phyloP scores from a whole-genome alignment of 1,140 invertebrate species.

The Sogatella furcifera region DNA sequence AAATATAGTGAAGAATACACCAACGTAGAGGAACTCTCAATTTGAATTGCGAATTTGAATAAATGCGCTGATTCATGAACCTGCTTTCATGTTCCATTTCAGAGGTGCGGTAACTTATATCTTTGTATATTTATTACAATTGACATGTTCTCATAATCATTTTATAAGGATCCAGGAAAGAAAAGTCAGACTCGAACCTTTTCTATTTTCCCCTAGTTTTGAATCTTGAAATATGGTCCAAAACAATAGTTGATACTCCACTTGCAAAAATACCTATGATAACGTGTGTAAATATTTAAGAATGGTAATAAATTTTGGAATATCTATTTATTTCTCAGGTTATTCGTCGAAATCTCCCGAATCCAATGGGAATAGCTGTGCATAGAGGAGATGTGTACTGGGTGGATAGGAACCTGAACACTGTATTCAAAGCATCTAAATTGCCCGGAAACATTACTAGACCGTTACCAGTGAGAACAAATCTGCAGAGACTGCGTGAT shows the following conservation, averaged over 20 bases:
- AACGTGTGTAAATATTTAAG: background rate
- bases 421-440: conserved; percentile 79
- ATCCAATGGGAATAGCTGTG: conserved; percentile 88
- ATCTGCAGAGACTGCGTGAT: conserved; percentile 71
- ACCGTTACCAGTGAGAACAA: conserved; percentile 57
- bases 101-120: too few relatives aligned
- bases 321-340: conserved; percentile 35
- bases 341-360: conserved; percentile 80
- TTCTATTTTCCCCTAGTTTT: too few relatives aligned
- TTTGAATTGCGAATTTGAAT: too few relatives aligned
- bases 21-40: too few relatives aligned
- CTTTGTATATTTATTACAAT: too few relatives aligned
- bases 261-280: background rate
- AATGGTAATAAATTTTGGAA: background rate
- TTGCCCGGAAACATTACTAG: conserved; percentile 50
- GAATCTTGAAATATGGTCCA: too few relatives aligned
- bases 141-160: too few relatives aligned
- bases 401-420: conserved; percentile 88
- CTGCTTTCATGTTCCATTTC: too few relatives aligned
- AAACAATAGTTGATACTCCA: background rate
- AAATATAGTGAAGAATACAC: too few relatives aligned
- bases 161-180: too few relatives aligned
- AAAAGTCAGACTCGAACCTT: too few relatives aligned
- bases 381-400: conserved; percentile 80
- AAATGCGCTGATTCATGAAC: too few relatives aligned